Conservation (phyloP, 30 jellyfish, hydroid and myxozoan genomes). For the Turritopsis dohrnii region DNA sequence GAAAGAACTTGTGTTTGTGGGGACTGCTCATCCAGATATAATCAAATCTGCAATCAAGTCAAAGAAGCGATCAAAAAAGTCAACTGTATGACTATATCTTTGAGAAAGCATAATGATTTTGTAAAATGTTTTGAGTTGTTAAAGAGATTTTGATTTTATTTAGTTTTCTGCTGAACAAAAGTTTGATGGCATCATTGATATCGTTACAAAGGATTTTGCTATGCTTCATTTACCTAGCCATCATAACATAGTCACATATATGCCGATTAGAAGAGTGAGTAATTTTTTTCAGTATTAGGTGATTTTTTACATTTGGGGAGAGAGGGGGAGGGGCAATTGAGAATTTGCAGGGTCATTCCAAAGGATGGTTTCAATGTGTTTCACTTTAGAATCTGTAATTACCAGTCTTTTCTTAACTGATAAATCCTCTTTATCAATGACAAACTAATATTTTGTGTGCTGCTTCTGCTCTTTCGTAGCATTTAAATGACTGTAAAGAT, state of each 20-base stretch:
- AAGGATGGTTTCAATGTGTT: background rate
- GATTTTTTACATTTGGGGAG: too few relatives aligned
- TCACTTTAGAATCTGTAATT: background rate
- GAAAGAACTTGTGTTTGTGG: constrained; percentile 29
- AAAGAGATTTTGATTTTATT: background rate
- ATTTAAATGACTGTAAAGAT: constrained; percentile 56
- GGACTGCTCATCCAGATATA: constrained; percentile 30
- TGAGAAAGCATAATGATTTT: background rate
- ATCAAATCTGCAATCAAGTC: background rate
- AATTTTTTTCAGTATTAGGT: background rate
- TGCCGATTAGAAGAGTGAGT: constrained; percentile 31
- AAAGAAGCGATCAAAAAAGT: background rate
- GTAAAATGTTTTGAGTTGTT: background rate
- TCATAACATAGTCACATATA: constrained; percentile 1
- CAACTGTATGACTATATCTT: background rate
- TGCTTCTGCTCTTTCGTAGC: constrained; percentile 32
- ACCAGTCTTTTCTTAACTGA: too few relatives aligned
- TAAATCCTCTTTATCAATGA: too few relatives aligned
- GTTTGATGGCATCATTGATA: constrained; percentile 10
- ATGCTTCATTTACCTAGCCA: background rate
- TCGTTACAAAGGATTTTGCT: background rate
- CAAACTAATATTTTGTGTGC: background rate
- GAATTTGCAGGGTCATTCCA: too few relatives aligned
- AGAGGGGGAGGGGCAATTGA: too few relatives aligned
- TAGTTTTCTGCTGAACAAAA: constrained; percentile 23